A percentile compares a stretch with the other conserved stretches of the same genome.
Conservation (phyloP, 2,888 invertebrate species). For the Ditula angustiorana region DNA sequence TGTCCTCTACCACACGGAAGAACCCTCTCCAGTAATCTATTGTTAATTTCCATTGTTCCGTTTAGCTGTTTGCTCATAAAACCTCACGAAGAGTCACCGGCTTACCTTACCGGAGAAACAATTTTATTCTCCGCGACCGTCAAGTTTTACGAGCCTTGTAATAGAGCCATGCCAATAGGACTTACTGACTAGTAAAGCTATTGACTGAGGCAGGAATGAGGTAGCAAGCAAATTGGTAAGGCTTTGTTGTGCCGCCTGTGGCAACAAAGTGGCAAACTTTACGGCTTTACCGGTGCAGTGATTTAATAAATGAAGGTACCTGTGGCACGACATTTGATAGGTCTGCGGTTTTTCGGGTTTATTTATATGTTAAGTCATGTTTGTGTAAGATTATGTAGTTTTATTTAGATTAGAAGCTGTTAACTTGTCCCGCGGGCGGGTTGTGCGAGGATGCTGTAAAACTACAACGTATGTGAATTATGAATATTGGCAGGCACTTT, state of each 20-base stretch:
- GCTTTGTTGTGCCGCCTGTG: slow-evolving; percentile 1
- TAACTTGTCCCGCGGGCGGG: too few relatives aligned
- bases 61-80: too few relatives aligned
- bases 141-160: not conserved
- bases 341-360: not conserved
- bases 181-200: not conserved
- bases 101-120: not conserved
- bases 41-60: not conserved
- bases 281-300: not conserved
- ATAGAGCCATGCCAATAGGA: not conserved
- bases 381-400: too few relatives aligned
- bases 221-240: not conserved
- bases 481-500: not conserved
- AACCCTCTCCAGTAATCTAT: not conserved
- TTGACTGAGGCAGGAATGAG: not conserved
- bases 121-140: not conserved
- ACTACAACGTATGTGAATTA: too few relatives aligned
- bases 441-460: too few relatives aligned
- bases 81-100: not conserved
- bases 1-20: not conserved
- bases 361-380: too few relatives aligned
- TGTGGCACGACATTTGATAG: not conserved
- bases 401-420: too few relatives aligned
- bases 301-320: slow-evolving; percentile 10
- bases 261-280: not conserved